Evolutionary conservation across 2,888 invertebrate species (phyloP), one percentile per base, ranked within the genome.

Genomic region (Drosophila rubida): DNA sequence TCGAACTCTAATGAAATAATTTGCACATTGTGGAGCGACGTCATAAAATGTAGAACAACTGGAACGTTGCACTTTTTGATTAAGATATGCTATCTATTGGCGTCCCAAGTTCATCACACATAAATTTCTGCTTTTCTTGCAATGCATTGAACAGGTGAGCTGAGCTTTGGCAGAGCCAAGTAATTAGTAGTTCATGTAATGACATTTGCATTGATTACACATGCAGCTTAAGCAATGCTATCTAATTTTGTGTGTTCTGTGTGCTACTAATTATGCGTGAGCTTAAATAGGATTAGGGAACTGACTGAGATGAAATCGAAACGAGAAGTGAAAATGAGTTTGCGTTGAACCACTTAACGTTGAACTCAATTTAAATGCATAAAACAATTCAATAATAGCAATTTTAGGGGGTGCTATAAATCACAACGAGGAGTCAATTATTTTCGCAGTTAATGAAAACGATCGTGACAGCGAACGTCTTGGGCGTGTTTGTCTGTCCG

Each of bases 1-100:
- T 23, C n/a, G 5, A 37, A 37, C 37, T 9, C 23, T 57, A 57
- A 57, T 46, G 25, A n/a, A 37, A 25, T n/a, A 23, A 55, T 37
- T 55, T 44, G 2, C 13, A 22, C 39, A 9, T 5, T 14, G 14
- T 27, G 30, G 3, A 37, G 14, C 13, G 13, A 13, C 6, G 35
- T 7, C 14, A 6, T 37, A 37, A 37, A 37, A 37, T 37, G 14
- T 37, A 13, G 2, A 37, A 37, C 7, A 37, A 8, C 35, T 14
- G 35, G 7, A 7, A 7, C 3, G 16, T 19, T 4, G 4, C 19
- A 5, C 11, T 4, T 41, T 41, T 41, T 41, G 19, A 37, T 37
- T 37, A 37, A 37, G 14, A 13, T 3, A 30, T 8, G 30, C 11
- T 30, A 11, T n/a, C n/a, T n/a, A n/a, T n/a, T n/a, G n/a, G n/a